Evolutionary conservation across 1,140 invertebrate species (phyloP).

Genomic region (Drosophila micromelanica): DNA sequence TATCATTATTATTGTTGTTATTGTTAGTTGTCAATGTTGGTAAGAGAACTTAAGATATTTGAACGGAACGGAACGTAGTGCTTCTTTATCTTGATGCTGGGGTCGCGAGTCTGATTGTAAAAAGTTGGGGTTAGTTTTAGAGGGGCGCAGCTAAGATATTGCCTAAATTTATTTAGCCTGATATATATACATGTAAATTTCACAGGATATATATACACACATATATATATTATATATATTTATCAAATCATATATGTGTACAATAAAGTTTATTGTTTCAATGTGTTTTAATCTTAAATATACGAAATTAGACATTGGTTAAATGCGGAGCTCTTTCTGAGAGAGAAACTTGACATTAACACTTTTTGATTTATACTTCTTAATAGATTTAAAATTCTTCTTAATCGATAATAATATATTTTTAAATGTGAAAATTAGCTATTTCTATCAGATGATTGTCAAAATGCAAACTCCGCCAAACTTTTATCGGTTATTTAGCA

Average conservation of each 20-base stretch:
- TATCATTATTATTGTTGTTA: conserved; percentile 39
- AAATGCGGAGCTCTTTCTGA: no score
- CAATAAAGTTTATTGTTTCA: conserved; percentile 79
- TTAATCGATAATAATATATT: no score
- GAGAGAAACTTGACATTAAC: no score
- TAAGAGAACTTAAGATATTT: background rate
- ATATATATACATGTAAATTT: conserved; percentile 32
- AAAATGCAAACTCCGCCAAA: conserved; percentile 2
- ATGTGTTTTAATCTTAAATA: conserved; percentile 46
- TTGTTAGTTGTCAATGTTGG: conserved; percentile 38
- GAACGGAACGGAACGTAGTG: conserved; percentile 41
- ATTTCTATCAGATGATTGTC: background rate
- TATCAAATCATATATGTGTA: conserved; percentile 59
- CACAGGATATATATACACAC: conserved; percentile 1
- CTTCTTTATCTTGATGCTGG: conserved; percentile 26
- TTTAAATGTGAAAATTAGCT: background rate
- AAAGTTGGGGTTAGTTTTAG: conserved; percentile 60
- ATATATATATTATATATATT: conserved; percentile 30
- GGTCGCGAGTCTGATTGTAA: conserved; percentile 60
- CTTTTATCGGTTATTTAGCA: background rate
- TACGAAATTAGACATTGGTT: background rate
- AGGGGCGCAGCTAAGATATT: conserved; percentile 21
- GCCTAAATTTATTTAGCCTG: conserved; percentile 18
- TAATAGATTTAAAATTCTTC: no score
- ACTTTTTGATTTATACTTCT: no score